phyloP scores from a whole-genome alignment of 2,888 invertebrate genomes.

The Deilephila porcellus region DNA sequence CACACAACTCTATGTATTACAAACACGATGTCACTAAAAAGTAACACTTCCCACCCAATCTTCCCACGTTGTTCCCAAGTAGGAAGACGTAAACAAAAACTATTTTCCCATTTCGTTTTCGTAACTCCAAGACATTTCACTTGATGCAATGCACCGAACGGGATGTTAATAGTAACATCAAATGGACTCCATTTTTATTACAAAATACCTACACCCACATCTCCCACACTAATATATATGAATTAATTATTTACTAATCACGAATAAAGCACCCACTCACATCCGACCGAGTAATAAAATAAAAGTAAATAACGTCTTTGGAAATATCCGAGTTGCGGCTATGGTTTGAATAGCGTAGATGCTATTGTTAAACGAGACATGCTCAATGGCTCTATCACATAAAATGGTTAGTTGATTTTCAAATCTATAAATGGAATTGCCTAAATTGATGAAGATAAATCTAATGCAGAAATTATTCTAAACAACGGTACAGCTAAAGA shows the following conservation, averaged over 20 bases:
- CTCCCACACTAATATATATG: slow-evolving; percentile 60
- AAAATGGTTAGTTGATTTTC: neutral
- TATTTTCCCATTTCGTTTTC: slow-evolving; percentile 35
- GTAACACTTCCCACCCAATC: slow-evolving; percentile 21
- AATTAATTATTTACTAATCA: slow-evolving; percentile 71
- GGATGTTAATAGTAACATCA: slow-evolving; percentile 65
- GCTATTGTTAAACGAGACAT: slow-evolving; percentile 13
- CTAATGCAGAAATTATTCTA: neutral
- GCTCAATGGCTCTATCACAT: neutral
- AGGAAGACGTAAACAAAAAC: slow-evolving; percentile 31
- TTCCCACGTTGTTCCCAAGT: slow-evolving; percentile 15
- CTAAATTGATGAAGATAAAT: neutral
- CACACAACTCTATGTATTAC: neutral
- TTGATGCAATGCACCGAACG: slow-evolving; percentile 62
- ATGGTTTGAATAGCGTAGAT: neutral
- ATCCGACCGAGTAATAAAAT: slow-evolving; percentile 36
- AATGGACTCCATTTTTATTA: slow-evolving; percentile 75
- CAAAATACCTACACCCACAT: slow-evolving; percentile 70
- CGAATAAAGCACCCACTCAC: slow-evolving; percentile 56
- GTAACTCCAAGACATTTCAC: slow-evolving; percentile 54
- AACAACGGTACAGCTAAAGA: neutral
- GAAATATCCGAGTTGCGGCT: slow-evolving; percentile 13
- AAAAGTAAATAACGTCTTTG: slow-evolving; percentile 33
- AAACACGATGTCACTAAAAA: slow-evolving; percentile 16
- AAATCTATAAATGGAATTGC: neutral